Evolutionary conservation across 2,113 vertebrate genomes (phyloP).

Genomic region (Melanostigma gelatinosum): DNA sequence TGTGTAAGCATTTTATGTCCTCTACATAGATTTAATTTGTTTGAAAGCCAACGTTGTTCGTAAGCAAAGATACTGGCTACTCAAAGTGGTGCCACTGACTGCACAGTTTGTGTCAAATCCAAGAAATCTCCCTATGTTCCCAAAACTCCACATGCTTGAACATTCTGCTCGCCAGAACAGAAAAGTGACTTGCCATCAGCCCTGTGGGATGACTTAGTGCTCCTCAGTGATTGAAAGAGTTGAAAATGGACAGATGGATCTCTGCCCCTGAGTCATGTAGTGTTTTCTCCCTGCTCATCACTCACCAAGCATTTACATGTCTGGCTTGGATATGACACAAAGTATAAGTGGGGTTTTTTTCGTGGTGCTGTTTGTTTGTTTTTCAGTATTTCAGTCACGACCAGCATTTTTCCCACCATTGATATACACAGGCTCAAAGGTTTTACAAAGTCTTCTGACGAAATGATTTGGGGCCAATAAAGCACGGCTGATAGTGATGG

Average conservation of each 20-base stretch:
- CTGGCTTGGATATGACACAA: slow-evolving; percentile 11
- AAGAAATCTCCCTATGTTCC: slow-evolving; percentile 26
- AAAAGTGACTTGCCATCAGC: neutral
- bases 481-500: neutral
- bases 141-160: neutral
- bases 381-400: slow-evolving; percentile 10
- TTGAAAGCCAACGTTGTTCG: neutral
- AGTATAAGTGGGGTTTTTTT: neutral
- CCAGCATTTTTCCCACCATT: neutral
- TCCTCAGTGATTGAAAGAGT: slow-evolving; percentile 8
- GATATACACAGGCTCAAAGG: neutral
- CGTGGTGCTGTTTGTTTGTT: neutral
- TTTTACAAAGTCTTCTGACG: neutral
- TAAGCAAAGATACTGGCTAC: neutral
- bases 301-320: slow-evolving; percentile 22
- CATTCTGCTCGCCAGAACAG: slow-evolving; percentile 19
- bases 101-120: neutral
- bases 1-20: neutral
- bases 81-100: neutral
- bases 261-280: slow-evolving; percentile 13
- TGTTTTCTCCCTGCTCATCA: slow-evolving; percentile 14
- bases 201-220: neutral
- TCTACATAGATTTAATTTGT: neutral
- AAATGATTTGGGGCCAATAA: neutral
- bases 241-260: slow-evolving; percentile 42